Base-by-base conservation (phyloP, 2,888 invertebrate genomes). In the Drosophila helvetica region DNA sequence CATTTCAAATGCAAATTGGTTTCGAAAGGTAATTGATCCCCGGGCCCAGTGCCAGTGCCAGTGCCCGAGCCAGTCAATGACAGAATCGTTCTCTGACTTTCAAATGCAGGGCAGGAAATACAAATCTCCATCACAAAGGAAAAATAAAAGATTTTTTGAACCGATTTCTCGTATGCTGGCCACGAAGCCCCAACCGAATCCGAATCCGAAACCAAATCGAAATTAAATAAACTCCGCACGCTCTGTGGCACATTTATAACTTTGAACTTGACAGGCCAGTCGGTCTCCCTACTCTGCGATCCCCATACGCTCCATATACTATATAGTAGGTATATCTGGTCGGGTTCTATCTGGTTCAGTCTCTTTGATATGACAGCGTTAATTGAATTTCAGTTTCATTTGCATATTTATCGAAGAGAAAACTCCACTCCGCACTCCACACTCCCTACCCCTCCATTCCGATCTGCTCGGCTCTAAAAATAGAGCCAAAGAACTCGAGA, bases 11-110 rank as follows among this genome's bases (percentile, higher is more conserved):
- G 87, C 83, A 88, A 84, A 84, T 88, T 88, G 87, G 64, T 77
- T 88, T 88, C 72, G 89, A 88, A 84, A 84, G 89, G 84, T 79
- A 88, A 84, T 84, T 84, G 84, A 87, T 83, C 86, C 77, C 80
- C 51, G 50, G 76, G 61, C 53, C 50, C 10, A 42, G 30, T 22
- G 22, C 3, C 22, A 22, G 22, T 22, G 1, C 25, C 25, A 25
- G 25, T 6, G 5, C 25, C 25, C 5, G 6, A 1, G 6, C 50
- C 42, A 54, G 27, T 66, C 80, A 77, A 56, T 83, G 87, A 86
- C 81, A 81, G 82, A 82, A 82, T 75, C 73, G 75, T 82, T 83
- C 83, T 83, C 38, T 15, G 71, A 80, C 86, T 88, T 83, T 86
- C 86, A 86, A 80, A 86, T 81, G 76, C 75, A 55, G 57, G 69